These are phyloP conservation scores for Tridacna gigas DNA, from an alignment of 2,888 invertebrate species.

Conservation along the genomic window DNA sequence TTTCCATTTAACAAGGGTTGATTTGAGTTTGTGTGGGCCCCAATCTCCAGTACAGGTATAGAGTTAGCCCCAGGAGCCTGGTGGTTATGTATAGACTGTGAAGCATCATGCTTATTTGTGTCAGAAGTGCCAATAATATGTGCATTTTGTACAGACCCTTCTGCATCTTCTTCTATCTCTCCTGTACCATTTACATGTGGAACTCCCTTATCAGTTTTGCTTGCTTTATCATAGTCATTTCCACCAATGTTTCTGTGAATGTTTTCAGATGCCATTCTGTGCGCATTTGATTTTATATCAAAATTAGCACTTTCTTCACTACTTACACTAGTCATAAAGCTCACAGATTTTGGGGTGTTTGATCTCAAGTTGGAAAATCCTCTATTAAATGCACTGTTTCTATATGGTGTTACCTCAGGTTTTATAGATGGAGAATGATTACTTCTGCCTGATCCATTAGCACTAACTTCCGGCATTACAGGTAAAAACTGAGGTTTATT, in stretches of 20 bases:
- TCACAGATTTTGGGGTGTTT: constrained; percentile 5
- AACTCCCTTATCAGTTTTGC: neutral
- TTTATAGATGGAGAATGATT: neutral
- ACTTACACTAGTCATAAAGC: neutral
- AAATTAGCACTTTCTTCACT: neutral
- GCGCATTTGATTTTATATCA: neutral
- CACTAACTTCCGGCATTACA: neutral
- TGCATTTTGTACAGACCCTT: constrained; percentile 30
- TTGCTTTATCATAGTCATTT: neutral
- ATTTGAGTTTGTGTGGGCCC: neutral
- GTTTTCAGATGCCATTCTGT: neutral
- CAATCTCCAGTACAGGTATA: constrained; percentile 1
- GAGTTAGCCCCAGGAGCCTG: neutral
- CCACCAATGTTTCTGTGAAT: neutral
- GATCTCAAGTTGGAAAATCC: constrained; percentile 22
- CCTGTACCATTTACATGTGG: neutral
- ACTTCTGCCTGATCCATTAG: neutral
- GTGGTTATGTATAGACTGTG: neutral
- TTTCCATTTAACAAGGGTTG: constrained; percentile 32
- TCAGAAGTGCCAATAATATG: constrained; percentile 21
- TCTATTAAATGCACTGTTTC: neutral
- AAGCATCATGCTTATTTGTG: constrained; percentile 9
- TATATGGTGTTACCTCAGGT: neutral
- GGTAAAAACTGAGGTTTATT: constrained; percentile 17
- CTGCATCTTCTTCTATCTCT: constrained; percentile 1